Percentiles rank a stretch among this genome's conserved stretches.
phyloP scores from a whole-genome alignment of 2,797 vertebrate genomes.

The Paedocypris micromegethes region DNA sequence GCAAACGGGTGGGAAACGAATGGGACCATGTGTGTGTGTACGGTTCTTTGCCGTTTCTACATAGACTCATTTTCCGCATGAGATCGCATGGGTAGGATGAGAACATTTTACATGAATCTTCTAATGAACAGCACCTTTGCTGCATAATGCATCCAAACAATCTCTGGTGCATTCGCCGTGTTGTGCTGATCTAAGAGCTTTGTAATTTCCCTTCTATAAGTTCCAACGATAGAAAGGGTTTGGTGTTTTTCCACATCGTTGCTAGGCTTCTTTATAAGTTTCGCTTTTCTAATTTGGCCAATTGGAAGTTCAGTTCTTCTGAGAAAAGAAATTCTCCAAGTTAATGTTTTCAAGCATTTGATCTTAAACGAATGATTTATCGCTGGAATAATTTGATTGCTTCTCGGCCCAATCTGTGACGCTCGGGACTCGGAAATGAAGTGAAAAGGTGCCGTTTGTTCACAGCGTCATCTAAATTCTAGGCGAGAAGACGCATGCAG shows the following conservation, averaged over 20 bases:
- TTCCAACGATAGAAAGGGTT: neutral
- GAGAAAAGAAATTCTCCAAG: no score
- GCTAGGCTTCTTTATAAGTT: neutral
- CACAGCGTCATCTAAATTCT: no score
- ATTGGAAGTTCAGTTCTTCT: no score
- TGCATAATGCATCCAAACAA: conserved; percentile 4
- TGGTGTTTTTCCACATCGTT: conserved; percentile 1
- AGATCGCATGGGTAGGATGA: conserved; percentile 32
- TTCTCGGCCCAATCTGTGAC: no score
- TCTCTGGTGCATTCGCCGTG: conserved; percentile 8
- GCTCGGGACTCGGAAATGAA: no score
- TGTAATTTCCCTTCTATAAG: neutral
- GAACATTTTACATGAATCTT: conserved; percentile 28
- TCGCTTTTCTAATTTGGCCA: no score
- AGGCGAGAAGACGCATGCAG: no score
- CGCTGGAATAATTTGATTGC: no score
- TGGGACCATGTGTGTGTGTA: conserved; percentile 35
- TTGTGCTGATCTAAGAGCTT: conserved; percentile 5
- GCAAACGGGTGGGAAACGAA: conserved; percentile 8
- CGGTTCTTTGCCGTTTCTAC: conserved; percentile 32
- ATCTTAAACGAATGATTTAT: no score
- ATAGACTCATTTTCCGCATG: conserved; percentile 38
- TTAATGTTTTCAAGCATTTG: no score
- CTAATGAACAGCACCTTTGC: conserved; percentile 30
- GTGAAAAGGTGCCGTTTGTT: no score